Evolutionary conservation across 2,797 vertebrate species (phyloP), one percentile per base, ranked within the genome.

Genomic region (Eulemur albifrons): DNA sequence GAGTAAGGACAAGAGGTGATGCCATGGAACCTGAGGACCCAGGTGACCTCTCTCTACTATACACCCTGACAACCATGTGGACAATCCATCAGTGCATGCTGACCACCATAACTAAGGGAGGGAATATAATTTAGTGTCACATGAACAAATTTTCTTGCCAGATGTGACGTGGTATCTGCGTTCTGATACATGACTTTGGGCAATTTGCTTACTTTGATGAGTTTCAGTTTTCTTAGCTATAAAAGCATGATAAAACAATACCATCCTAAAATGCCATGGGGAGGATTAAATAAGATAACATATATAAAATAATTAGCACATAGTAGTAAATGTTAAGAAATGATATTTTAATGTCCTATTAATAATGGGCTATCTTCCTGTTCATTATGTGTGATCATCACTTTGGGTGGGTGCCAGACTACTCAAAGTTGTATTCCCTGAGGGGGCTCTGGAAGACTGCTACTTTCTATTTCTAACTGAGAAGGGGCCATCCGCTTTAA

Each of bases 321-420:
- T n/a, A 45, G 5, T 38, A 40, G 11, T 45, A 82, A 85, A 85
- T 69, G 25, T 85, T 80, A 88, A 92, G 65, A 92, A 80, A 48
- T 88, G 6, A 11, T 91, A 61, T 61, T 87, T 54, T 79, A 87
- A 79, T 85, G 7, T 35, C 15, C 63, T 94, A 30, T 90, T 92
- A 90, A 86, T 92, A 88, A 79, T 52, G 61, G 67, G 65, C 27
- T 57, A 2, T 59, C 21, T 80, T 86, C n/a, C 38, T 89, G 38
- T 72, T 95, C 27, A 45, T 83, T 79, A 57, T 35, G 4, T 61
- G 9, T 75, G 61, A 76, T 92, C 21, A 80, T 69, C 57, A 35
- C 32, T 72, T 95, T 82, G 82, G 10, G 30, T 90, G 2, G 40
- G 5, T 73, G 30, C 77, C 52, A 90, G 45, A 63, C 45, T 54